Percentiles rank a stretch among this genome's conserved stretches.
phyloP scores from a whole-genome alignment of 1,140 invertebrate species.

The Melanaphis sacchari region DNA sequence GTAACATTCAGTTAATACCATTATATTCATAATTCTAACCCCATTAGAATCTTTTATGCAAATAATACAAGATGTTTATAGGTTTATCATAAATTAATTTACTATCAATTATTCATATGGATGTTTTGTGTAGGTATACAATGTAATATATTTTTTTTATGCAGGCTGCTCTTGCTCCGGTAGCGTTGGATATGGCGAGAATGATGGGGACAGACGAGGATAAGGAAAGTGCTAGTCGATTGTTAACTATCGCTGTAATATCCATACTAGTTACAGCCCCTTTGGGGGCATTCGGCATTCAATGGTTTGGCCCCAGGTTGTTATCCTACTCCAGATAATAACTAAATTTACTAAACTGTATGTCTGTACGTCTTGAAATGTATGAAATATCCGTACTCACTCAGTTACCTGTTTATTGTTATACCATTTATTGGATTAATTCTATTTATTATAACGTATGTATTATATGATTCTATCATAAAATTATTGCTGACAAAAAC shows the following conservation, averaged over 20 bases:
- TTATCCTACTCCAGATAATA: slow-evolving; percentile 60
- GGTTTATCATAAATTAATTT: background rate
- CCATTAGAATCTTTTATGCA: background rate
- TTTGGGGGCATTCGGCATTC: slow-evolving; percentile 69
- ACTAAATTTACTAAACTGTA: background rate
- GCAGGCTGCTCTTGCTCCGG: slow-evolving; percentile 70
- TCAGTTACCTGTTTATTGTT: background rate
- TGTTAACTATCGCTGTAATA: slow-evolving; percentile 74
- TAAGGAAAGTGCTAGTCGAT: slow-evolving; percentile 64
- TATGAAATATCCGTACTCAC: background rate
- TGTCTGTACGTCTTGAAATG: background rate
- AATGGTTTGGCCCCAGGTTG: slow-evolving; percentile 65
- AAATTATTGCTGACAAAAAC: background rate
- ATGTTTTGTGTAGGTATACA: background rate
- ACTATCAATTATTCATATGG: background rate
- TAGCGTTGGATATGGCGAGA: slow-evolving; percentile 69
- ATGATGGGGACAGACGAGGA: slow-evolving; percentile 50
- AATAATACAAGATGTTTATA: background rate
- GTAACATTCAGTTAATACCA: slow-evolving; percentile 63
- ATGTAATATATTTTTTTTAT: slow-evolving; percentile 59
- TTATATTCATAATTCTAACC: background rate
- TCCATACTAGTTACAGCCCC: slow-evolving; percentile 79
- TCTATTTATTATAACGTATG: background rate
- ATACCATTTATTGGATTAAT: background rate
- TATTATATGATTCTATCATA: too few species aligned